These are phyloP conservation scores for Piaya cayana DNA, from an alignment of 2,113 vertebrate species.

Conservation along the genomic window DNA sequence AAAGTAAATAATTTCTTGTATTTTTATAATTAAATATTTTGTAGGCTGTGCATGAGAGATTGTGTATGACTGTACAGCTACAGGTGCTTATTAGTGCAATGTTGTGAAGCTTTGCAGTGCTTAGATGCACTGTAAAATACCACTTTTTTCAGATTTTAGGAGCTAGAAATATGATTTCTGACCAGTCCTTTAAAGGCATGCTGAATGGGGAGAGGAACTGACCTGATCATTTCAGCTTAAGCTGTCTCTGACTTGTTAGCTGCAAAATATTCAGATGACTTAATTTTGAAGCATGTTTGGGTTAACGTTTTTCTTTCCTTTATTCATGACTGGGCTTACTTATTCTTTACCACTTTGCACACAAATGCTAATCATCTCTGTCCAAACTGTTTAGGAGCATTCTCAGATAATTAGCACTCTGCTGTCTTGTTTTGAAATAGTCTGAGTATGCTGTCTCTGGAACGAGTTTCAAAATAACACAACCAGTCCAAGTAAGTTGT, in stretches of 20 bases:
- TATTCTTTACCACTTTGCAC: neutral
- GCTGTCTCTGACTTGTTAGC: neutral
- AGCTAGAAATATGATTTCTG: neutral
- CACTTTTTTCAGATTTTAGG: neutral
- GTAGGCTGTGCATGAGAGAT: neutral
- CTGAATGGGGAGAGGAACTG: neutral
- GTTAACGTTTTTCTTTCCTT: neutral
- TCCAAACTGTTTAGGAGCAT: neutral
- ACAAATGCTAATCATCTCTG: neutral
- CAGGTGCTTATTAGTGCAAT: neutral
- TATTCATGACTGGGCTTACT: neutral
- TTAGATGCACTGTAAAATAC: neutral
- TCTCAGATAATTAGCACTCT: conserved; percentile 14
- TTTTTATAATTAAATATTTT: neutral
- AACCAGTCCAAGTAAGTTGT: conserved; percentile 6
- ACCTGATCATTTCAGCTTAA: neutral
- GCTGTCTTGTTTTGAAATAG: conserved; percentile 34
- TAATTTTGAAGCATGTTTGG: neutral
- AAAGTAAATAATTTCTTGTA: neutral
- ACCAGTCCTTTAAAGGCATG: neutral
- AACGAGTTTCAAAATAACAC: neutral
- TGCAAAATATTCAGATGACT: neutral
- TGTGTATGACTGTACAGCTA: neutral
- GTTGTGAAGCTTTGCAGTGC: neutral
- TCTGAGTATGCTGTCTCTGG: conserved; percentile 1